Evolutionary conservation across 64 coral and sea anemone species (phyloP).

Genomic region (Porites lutea): DNA sequence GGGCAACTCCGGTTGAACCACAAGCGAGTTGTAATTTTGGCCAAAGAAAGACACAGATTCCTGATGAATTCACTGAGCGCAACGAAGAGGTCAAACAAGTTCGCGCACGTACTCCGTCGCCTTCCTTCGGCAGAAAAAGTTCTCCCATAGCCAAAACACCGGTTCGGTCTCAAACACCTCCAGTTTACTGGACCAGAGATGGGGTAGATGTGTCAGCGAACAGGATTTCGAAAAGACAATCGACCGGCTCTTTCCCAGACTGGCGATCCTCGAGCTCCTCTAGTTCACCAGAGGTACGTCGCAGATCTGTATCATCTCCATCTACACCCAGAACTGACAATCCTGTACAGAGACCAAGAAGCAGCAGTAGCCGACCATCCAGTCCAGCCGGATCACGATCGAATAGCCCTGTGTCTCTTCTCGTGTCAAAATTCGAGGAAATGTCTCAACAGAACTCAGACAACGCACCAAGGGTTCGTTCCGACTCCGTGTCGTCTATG

Average conservation of each 20-base stretch:
- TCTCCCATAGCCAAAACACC: not conserved
- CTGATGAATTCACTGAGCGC: not conserved
- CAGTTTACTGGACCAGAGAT: not conserved
- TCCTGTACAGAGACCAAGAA: conserved; percentile 1
- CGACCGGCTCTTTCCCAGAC: not conserved
- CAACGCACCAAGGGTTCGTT: conserved; percentile 2
- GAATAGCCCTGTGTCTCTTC: conserved; percentile 74
- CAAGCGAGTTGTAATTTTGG: not conserved
- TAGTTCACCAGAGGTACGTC: not conserved
- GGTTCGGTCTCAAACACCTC: conserved; percentile 26
- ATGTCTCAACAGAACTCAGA: conserved; percentile 37
- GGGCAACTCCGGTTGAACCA: not conserved
- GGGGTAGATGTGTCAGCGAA: not conserved
- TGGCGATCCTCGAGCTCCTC: not conserved
- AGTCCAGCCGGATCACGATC: conserved; percentile 77
- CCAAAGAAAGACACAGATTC: not conserved
- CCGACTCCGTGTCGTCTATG: conserved; percentile 74
- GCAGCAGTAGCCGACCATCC: conserved; percentile 20
- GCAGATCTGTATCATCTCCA: not conserved
- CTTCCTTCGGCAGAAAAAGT: conserved; percentile 6
- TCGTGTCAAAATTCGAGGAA: conserved; percentile 85
- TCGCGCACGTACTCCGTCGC: conserved; percentile 15
- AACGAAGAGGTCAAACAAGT: not conserved
- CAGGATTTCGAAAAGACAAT: not conserved
- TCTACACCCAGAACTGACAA: conserved; percentile 14